A percentile compares a stretch with the other conserved stretches of the same genome.
Evolutionary conservation across 1,140 invertebrate species (phyloP).

Genomic region (Drosophila kurseongensis): DNA sequence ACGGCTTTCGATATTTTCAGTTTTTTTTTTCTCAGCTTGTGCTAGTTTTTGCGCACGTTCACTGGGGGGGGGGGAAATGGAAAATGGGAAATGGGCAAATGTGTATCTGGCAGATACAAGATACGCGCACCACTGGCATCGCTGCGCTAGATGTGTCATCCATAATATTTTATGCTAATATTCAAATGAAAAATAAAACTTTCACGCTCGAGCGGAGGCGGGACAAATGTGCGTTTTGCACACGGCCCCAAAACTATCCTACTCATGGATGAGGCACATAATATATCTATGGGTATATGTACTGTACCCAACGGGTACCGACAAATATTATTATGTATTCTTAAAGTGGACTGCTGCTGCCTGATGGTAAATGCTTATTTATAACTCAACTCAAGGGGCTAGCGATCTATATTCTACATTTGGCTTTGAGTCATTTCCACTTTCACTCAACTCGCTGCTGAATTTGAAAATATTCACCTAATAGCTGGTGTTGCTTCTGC

Average conservation of each 20-base stretch:
- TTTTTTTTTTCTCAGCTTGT: conserved; percentile 40
- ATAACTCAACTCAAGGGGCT: conserved; percentile 70
- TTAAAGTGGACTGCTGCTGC: conserved; percentile 58
- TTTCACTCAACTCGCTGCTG: conserved; percentile 61
- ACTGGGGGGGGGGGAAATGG: not conserved
- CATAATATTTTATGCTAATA: conserved; percentile 83
- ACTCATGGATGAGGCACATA: conserved; percentile 24
- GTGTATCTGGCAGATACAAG: conserved; percentile 54
- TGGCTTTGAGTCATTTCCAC: conserved; percentile 26
- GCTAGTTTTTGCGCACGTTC: conserved; percentile 49
- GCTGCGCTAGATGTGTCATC: conserved; percentile 78
- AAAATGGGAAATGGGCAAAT: conserved; percentile 12
- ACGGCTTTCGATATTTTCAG: conserved; percentile 63
- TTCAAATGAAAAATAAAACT: conserved; percentile 75
- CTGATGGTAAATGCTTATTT: conserved; percentile 71
- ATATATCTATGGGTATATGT: conserved; percentile 23
- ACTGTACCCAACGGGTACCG: conserved; percentile 16
- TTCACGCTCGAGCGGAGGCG: conserved; percentile 80
- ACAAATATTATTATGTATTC: conserved; percentile 62
- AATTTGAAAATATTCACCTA: conserved; percentile 30
- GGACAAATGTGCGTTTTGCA: conserved; percentile 81
- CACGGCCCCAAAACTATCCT: conserved; percentile 70
- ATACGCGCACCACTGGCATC: conserved; percentile 29
- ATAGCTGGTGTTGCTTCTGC: conserved; percentile 44
- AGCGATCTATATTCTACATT: conserved; percentile 30